A percentile compares a stretch with the other conserved stretches of the same genome.
Conservation (phyloP, 2,797 vertebrate species). For the Lepilemur ruficaudatus region DNA sequence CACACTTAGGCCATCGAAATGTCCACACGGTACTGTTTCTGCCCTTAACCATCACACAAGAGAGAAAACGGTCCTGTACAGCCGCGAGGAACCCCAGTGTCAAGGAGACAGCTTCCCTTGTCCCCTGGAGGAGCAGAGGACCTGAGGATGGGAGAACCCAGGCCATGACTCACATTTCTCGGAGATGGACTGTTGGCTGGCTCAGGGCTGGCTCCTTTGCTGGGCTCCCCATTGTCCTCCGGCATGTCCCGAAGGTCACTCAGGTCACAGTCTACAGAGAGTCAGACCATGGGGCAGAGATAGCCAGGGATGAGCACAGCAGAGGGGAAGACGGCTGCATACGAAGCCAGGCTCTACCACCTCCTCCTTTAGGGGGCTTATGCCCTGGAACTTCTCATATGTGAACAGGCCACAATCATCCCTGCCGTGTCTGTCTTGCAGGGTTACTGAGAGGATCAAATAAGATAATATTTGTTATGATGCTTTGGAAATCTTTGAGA, state of each 20-base stretch:
- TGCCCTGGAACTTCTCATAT: not conserved
- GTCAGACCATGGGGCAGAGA: not conserved
- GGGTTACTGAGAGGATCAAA: not conserved
- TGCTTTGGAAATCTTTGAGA: not conserved
- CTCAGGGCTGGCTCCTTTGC: conserved; percentile 77
- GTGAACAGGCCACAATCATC: not conserved
- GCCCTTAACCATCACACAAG: not conserved
- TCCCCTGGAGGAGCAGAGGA: not conserved
- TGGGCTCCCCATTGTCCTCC: conserved; percentile 89
- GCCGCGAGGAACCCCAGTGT: not conserved
- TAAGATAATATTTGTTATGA: not conserved
- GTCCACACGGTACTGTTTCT: not conserved
- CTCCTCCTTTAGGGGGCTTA: not conserved
- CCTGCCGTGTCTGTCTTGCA: not conserved
- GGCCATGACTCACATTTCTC: conserved; percentile 79
- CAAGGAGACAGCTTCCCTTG: not conserved
- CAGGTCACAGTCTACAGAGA: conserved; percentile 92
- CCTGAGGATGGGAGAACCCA: not conserved
- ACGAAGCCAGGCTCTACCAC: not conserved
- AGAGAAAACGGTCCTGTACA: not conserved
- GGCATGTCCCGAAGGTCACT: conserved; percentile 93
- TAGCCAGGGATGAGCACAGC: not conserved
- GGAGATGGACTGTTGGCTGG: conserved; percentile 60
- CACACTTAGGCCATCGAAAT: not conserved
- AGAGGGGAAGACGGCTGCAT: not conserved